Evolutionary conservation across 2,797 vertebrate species (phyloP).

Genomic region (Astyanax mexicanus): DNA sequence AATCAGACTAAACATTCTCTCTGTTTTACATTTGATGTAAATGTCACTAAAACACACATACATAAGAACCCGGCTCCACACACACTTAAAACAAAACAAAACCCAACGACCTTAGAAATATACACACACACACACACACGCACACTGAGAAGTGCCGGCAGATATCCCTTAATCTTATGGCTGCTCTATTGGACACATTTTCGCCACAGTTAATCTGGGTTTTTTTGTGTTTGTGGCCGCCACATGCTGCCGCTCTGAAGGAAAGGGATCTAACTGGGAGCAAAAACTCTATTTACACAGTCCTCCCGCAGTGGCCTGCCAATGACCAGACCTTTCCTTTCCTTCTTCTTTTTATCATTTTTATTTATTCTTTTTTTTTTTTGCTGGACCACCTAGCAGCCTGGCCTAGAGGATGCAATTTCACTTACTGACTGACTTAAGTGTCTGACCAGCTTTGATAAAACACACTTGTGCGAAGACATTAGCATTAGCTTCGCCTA

Average conservation of each 20-base stretch:
- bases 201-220: constrained; percentile 43
- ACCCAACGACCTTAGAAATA: too few relatives aligned
- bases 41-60: background rate
- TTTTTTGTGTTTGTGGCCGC: constrained; percentile 22
- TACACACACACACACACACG: too few relatives aligned
- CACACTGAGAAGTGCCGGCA: constrained; percentile 2
- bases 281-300: constrained; percentile 30
- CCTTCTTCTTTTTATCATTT: too few relatives aligned
- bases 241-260: constrained; percentile 14
- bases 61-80: background rate
- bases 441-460: too few relatives aligned
- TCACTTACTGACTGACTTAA: too few relatives aligned
- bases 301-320: background rate
- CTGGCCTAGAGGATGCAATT: too few relatives aligned
- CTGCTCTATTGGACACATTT: constrained; percentile 45
- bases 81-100: too few relatives aligned
- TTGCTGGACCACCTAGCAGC: too few relatives aligned
- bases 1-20: background rate
- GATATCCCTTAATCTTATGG: constrained; percentile 36
- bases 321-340: background rate
- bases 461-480: too few relatives aligned
- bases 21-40: background rate
- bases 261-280: constrained; percentile 15
- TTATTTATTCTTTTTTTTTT: too few relatives aligned
- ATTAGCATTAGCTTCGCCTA: too few relatives aligned